Base-by-base conservation (phyloP, 1,140 invertebrate genomes). In the Drosophila saltans region DNA sequence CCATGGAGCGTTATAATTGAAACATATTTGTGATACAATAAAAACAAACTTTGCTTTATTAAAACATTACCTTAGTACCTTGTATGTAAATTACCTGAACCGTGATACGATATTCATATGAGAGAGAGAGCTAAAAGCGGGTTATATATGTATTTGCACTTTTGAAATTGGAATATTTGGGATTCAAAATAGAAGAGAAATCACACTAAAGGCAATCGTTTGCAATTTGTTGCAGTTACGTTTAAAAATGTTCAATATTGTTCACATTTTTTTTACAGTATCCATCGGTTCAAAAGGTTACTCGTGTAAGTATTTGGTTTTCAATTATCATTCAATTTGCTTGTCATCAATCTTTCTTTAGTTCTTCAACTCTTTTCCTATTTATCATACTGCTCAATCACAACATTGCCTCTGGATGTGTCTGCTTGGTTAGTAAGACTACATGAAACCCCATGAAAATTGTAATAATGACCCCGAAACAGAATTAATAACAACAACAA, bases 21-120 rank as follows among this genome's bases (percentile, higher is more conserved):
- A 90, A 89, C 68, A 69, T 89, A 91, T 79, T 91, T 90, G 86
- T 91, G 88, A 90, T 83, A 90, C 74, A 91, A 90, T 81, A 90
- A 89, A 90, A 86, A 59, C 33, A 63, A 88, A 80, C 66, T 66
- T 75, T 63, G 68, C 67, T 79, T 80, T 72, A 71, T 77, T 66
- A 80, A 36, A 82, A 79, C 62, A 69, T 72, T 73, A 41, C 30
- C 58, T 11, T 59, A 41, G 8, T 63, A 62, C 72, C 63, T 56
- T 78, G 69, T 21, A 55, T 79, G 69, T 66, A 73, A 61, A 66
- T 68, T 55, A 26, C 26, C 43, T 16, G 36, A 41, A 62, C 39
- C 16, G 28, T 63, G 66, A 78, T 88, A 88, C 83, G 83, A 88
- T 88, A 88, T 88, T 88, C 83, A 88, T 83, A 80, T 81, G 59